phyloP scores from a whole-genome alignment of 2,888 invertebrate species.

The Orchestes rusci region DNA sequence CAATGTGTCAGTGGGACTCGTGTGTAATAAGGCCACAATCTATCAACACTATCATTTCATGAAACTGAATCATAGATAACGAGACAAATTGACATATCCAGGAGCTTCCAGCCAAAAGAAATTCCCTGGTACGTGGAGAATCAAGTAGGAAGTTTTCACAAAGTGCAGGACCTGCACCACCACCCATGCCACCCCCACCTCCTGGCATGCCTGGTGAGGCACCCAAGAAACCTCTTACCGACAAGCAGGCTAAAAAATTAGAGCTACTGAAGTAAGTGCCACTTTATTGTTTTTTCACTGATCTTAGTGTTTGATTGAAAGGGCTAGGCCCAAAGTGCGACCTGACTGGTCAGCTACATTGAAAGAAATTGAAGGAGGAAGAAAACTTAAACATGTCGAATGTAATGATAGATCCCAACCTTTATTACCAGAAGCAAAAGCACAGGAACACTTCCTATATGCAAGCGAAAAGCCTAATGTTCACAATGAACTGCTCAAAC shows the following conservation, averaged over 20 bases:
- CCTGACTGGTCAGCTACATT: slow-evolving; percentile 88
- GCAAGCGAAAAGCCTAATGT: slow-evolving; percentile 78
- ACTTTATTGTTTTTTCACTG: background rate
- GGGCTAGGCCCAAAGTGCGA: slow-evolving; percentile 66
- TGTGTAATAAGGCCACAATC: too few relatives aligned
- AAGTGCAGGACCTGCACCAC: slow-evolving; percentile 38
- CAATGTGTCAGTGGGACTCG: too few relatives aligned
- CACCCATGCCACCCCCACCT: slow-evolving; percentile 61
- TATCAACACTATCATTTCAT: too few relatives aligned
- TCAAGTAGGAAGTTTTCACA: slow-evolving; percentile 37
- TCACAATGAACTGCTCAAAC: slow-evolving; percentile 72
- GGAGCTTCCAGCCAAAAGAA: slow-evolving; percentile 38
- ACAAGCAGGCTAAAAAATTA: slow-evolving; percentile 57
- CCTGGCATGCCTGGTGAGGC: slow-evolving; percentile 54
- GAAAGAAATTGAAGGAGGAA: slow-evolving; percentile 83
- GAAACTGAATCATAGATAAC: too few relatives aligned
- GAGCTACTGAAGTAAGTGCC: slow-evolving; percentile 57
- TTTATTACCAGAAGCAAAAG: slow-evolving; percentile 54
- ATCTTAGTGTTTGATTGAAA: slow-evolving; percentile 25
- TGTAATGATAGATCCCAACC: slow-evolving; percentile 73
- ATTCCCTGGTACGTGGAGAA: slow-evolving; percentile 38
- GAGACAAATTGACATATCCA: too few relatives aligned
- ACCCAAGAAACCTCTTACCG: slow-evolving; percentile 46
- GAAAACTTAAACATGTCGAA: slow-evolving; percentile 69
- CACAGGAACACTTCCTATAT: slow-evolving; percentile 72